Conservation (phyloP, 2,113 vertebrate genomes). For the Lipophrys pholis region DNA sequence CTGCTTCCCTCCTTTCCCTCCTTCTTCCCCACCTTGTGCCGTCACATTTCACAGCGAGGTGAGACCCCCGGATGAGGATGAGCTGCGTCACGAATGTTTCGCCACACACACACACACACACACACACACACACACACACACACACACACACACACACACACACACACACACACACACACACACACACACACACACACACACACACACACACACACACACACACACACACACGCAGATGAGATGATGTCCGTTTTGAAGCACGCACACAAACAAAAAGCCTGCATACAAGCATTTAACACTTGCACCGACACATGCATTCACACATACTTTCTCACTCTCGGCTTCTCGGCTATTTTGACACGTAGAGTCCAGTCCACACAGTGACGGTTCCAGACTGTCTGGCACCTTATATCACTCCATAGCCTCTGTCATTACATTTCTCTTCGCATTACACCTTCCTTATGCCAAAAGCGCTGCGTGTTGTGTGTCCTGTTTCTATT, state of each 20-base stretch:
- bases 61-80: conserved; percentile 25
- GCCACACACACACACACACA: not conserved
- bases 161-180: too few relatives aligned
- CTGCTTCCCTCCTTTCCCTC: conserved; percentile 7
- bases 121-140: too few relatives aligned
- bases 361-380: conserved; percentile 41
- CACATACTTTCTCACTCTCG: conserved; percentile 44
- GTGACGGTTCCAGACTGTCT: conserved; percentile 68
- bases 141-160: too few relatives aligned
- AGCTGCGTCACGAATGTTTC: not conserved
- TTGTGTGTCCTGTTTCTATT: conserved; percentile 1
- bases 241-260: conserved; percentile 6
- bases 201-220: too few relatives aligned
- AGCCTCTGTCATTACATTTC: conserved; percentile 30
- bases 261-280: conserved; percentile 15
- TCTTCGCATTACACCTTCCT: conserved; percentile 11
- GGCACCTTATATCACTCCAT: conserved; percentile 53
- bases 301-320: conserved; percentile 24
- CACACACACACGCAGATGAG: not conserved
- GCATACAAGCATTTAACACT: conserved; percentile 8
- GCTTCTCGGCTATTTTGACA: conserved; percentile 45
- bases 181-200: too few relatives aligned
- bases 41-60: conserved; percentile 67
- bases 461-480: conserved; percentile 33
- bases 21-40: conserved; percentile 43